These are phyloP conservation scores for Melanophora roralis DNA, from an alignment of 2,888 invertebrate genomes.

Conservation along the genomic window DNA sequence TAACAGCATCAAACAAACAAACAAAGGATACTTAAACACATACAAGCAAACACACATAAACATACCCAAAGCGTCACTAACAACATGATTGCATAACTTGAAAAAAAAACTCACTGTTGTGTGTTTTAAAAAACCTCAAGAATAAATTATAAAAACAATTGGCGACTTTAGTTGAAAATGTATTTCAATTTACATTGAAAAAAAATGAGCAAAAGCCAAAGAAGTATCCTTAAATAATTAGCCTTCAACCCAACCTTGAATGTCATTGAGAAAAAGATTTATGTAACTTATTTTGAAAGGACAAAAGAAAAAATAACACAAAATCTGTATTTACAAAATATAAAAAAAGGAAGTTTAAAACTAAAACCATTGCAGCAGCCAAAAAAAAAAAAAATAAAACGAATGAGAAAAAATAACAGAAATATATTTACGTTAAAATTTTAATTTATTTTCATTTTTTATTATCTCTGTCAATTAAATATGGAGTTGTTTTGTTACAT, in stretches of 20 bases:
- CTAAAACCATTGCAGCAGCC: not conserved
- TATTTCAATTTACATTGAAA: conserved; percentile 2
- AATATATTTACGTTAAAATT: not conserved
- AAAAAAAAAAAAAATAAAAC: not conserved
- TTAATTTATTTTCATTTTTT: too few species aligned
- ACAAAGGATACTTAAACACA: conserved; percentile 5
- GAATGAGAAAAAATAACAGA: conserved; percentile 12
- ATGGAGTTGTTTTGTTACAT: too few species aligned
- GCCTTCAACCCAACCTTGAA: conserved; percentile 63
- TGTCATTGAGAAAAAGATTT: conserved; percentile 49
- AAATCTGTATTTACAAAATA: not conserved
- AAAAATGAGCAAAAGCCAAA: conserved; percentile 8
- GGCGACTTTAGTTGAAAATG: conserved; percentile 33
- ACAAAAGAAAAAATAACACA: not conserved
- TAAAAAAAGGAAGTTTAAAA: conserved; percentile 10
- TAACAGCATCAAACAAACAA: conserved; percentile 24
- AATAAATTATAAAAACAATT: conserved; percentile 51
- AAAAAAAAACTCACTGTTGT: not conserved
- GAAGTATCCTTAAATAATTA: conserved; percentile 46
- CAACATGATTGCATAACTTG: not conserved
- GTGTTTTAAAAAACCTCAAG: conserved; percentile 21
- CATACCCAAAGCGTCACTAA: not conserved
- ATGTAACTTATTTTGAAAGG: conserved; percentile 12
- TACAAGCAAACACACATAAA: not conserved
- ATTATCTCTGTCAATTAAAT: too few species aligned